phyloP scores from a whole-genome alignment of 92 coral and sea anemone genomes.

The Diadumene lineata region DNA sequence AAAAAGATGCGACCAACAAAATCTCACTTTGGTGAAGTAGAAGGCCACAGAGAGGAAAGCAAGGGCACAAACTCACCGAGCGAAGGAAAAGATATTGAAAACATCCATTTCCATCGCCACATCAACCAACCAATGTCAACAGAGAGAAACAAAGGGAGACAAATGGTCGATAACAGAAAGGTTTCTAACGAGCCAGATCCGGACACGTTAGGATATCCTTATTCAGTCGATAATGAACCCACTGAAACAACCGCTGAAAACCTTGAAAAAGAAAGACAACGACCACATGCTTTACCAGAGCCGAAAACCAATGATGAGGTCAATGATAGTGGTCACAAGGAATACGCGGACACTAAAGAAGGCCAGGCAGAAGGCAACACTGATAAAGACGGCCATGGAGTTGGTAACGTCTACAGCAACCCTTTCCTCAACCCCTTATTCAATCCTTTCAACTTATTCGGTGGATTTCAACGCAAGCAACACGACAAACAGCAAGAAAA shows the following conservation, averaged over 20 bases:
- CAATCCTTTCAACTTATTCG: conserved; percentile 29
- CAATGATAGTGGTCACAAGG: conserved; percentile 4
- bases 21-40: conserved; percentile 36
- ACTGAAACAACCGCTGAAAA: background rate
- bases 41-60: background rate
- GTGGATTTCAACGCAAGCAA: conserved; percentile 15
- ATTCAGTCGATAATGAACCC: conserved; percentile 19
- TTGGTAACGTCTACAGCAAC: background rate
- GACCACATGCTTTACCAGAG: background rate
- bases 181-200: background rate
- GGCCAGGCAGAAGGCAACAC: conserved; percentile 3
- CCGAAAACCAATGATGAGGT: background rate
- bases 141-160: background rate
- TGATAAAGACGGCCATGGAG: background rate
- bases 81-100: background rate
- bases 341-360: conserved; percentile 34
- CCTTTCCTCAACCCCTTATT: conserved; percentile 39
- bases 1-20: conserved; percentile 58
- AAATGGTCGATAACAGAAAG: background rate
- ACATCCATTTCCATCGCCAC: conserved; percentile 4
- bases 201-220: conserved; percentile 18
- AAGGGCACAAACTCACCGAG: background rate
- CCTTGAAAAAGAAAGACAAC: background rate
- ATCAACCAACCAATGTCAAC: background rate
- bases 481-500: conserved; percentile 2